These are phyloP conservation scores for Dysmachus trigonus DNA, from an alignment of 2,888 invertebrate species.

Conservation along the genomic window DNA sequence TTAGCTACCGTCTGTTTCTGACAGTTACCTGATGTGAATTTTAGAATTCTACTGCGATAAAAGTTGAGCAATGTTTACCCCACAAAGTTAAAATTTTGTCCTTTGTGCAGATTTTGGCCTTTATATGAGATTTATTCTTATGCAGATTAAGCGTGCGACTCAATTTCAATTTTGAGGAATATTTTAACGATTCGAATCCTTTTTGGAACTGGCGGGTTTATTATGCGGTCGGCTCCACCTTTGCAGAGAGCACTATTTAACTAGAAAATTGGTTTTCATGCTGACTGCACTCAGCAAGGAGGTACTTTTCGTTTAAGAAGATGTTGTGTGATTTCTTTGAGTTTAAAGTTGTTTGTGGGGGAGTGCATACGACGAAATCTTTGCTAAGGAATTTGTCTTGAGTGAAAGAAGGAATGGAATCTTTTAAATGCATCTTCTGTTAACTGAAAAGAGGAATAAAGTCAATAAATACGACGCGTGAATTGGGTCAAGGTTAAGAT, in stretches of 20 bases:
- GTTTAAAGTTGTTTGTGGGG: neutral
- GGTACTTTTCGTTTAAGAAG: neutral
- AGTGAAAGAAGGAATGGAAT: neutral
- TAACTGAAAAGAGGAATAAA: neutral
- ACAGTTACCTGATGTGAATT: slow-evolving; percentile 33
- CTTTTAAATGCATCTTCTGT: neutral
- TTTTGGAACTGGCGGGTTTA: neutral
- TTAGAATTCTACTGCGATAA: neutral
- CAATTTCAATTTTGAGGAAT: neutral
- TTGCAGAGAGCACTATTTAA: neutral
- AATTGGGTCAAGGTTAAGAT: neutral
- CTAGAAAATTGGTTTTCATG: neutral
- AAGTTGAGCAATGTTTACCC: neutral
- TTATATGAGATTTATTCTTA: neutral
- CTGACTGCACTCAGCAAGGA: neutral
- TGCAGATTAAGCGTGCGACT: slow-evolving; percentile 6
- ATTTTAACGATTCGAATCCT: neutral
- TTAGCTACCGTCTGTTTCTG: neutral
- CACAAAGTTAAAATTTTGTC: neutral
- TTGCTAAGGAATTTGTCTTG: neutral
- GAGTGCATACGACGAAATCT: neutral
- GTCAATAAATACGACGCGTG: neutral
- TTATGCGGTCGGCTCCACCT: neutral
- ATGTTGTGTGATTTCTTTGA: neutral
- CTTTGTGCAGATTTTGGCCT: neutral